phyloP scores from a whole-genome alignment of 2,113 vertebrate genomes.

The Hippolais icterina region DNA sequence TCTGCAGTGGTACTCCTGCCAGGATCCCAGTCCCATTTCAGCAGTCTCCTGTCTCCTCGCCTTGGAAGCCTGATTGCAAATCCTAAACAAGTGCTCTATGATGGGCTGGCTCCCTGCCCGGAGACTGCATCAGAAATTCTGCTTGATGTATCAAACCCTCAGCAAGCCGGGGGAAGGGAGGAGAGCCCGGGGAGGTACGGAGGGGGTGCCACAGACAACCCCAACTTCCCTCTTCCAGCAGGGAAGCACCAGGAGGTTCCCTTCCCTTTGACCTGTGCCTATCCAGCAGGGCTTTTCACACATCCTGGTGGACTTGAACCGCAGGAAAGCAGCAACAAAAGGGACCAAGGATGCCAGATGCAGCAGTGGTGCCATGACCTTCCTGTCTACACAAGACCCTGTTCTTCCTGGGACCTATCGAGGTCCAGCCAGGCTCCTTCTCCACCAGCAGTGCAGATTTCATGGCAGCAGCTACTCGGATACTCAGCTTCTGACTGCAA shows the following conservation, averaged over 20 bases:
- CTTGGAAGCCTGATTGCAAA: constrained; percentile 31
- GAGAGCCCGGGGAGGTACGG: neutral
- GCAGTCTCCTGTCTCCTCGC: neutral
- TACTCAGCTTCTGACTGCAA: neutral
- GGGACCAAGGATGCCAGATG: neutral
- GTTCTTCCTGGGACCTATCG: neutral
- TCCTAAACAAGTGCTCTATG: neutral
- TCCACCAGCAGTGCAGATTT: neutral
- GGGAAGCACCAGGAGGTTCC: neutral
- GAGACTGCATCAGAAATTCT: constrained; percentile 45
- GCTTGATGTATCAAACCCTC: neutral
- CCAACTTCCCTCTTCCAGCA: neutral
- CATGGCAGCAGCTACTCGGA: accelerated
- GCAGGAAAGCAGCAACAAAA: neutral
- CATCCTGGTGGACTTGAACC: neutral
- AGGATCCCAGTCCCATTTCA: neutral
- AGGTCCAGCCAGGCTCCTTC: neutral
- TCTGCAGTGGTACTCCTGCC: constrained; percentile 30
- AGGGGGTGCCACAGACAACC: neutral
- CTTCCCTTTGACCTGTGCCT: neutral
- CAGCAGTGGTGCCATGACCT: neutral
- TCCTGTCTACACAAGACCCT: neutral
- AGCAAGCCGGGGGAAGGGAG: neutral
- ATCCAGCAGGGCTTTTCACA: neutral
- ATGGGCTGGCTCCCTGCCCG: constrained; percentile 41